Evolutionary conservation across 2,797 vertebrate genomes (phyloP).

Genomic region (Hoplostethus mediterraneus): DNA sequence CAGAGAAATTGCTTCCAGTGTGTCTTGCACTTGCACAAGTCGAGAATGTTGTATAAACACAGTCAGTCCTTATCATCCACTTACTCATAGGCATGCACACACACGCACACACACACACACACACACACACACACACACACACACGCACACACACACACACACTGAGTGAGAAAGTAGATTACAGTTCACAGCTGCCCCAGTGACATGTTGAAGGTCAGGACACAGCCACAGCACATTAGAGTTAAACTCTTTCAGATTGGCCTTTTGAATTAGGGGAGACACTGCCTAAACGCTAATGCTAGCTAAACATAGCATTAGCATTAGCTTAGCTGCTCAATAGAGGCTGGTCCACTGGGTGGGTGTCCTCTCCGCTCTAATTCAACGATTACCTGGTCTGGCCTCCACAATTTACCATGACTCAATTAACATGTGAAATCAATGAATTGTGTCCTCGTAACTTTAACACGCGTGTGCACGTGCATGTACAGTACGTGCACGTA

Average conservation of each 20-base stretch:
- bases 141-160: background rate
- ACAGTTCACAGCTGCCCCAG: background rate
- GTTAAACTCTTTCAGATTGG: constrained; percentile 4
- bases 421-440: background rate
- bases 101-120: background rate
- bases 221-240: background rate
- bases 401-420: constrained; percentile 18
- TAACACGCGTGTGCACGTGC: background rate
- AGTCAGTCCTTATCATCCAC: no score
- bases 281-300: background rate
- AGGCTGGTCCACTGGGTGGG: no score
- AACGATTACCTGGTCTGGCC: background rate
- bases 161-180: background rate
- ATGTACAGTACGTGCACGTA: background rate
- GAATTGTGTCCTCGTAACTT: background rate
- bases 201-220: constrained; percentile 20
- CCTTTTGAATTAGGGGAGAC: background rate
- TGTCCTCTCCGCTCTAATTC: constrained; percentile 1
- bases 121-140: background rate
- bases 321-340: no score
- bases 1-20: background rate
- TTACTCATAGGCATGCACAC: no score
- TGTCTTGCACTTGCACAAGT: background rate
- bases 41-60: background rate
- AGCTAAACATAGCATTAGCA: background rate